phyloP scores from a whole-genome alignment of 2,113 vertebrate species.

The Takifugu flavidus region DNA sequence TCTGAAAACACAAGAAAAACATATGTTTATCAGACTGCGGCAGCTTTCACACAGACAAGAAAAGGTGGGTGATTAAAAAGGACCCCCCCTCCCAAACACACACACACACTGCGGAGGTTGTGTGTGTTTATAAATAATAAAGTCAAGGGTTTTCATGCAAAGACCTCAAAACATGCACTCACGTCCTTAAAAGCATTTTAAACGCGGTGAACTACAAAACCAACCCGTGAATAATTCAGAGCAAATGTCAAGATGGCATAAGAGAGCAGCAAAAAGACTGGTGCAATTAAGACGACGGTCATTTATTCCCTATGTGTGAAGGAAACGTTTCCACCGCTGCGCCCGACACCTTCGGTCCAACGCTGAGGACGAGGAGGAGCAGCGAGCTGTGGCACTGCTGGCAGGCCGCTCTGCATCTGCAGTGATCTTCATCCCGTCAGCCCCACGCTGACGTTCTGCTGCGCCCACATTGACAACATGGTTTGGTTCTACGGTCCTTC shows the following conservation, averaged over 20 bases:
- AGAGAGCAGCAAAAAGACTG: constrained; percentile 42
- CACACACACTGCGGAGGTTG: constrained; percentile 15
- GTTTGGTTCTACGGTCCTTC: no score
- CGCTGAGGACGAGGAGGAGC: background rate
- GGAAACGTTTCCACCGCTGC: background rate
- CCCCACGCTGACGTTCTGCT: no score
- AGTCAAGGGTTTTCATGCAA: constrained; percentile 62
- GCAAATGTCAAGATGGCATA: constrained; percentile 41
- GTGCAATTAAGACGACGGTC: constrained; percentile 43
- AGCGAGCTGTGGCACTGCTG: background rate
- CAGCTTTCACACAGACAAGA: background rate
- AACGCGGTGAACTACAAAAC: constrained; percentile 66
- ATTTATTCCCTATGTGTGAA: constrained; percentile 30
- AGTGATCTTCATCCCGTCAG: no score
- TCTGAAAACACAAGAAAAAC: constrained; percentile 36
- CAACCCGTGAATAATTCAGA: constrained; percentile 66
- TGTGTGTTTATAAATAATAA: constrained; percentile 64
- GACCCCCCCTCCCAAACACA: background rate
- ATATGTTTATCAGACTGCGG: constrained; percentile 31
- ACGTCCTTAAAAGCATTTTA: constrained; percentile 68
- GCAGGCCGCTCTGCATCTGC: no score
- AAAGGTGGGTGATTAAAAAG: background rate
- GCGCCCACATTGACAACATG: no score
- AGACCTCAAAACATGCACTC: constrained; percentile 67
- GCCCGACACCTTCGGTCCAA: constrained; percentile 11